Percentiles rank a stretch among this genome's conserved stretches.
phyloP scores from a whole-genome alignment of 2,113 vertebrate genomes.

The Chloroceryle aenea region DNA sequence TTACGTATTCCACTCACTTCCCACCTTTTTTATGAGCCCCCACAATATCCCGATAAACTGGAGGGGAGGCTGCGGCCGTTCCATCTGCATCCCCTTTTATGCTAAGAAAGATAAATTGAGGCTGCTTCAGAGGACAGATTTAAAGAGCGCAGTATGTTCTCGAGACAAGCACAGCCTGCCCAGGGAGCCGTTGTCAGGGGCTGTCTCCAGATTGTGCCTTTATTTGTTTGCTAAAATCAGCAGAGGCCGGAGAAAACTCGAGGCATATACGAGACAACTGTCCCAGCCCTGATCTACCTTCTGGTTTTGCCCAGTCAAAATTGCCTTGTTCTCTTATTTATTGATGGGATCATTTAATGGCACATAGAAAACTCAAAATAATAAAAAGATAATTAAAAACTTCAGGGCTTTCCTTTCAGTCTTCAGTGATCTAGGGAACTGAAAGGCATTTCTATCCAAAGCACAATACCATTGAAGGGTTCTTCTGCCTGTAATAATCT shows the following conservation, averaged over 20 bases:
- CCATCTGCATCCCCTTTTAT: constrained; percentile 28
- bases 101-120: constrained; percentile 25
- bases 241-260: constrained; percentile 15
- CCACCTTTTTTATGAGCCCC: not conserved
- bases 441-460: constrained; percentile 2
- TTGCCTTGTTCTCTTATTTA: not conserved
- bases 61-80: not conserved
- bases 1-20: not conserved
- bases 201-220: constrained; percentile 37
- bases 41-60: constrained; percentile 8
- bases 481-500: not conserved
- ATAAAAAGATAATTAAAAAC: constrained; percentile 29
- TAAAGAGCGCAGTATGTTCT: constrained; percentile 45
- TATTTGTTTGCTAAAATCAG: constrained; percentile 53
- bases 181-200: constrained; percentile 30
- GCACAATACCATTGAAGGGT: not conserved
- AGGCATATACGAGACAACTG: not conserved
- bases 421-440: not conserved
- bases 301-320: not conserved
- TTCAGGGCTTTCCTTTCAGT: not conserved
- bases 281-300: not conserved
- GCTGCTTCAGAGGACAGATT: constrained; percentile 61
- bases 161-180: constrained; percentile 59
- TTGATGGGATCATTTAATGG: not conserved
- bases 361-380: not conserved